These are phyloP conservation scores for Chiloscyllium punctatum DNA, from an alignment of 2,797 vertebrate species.

Conservation along the genomic window DNA sequence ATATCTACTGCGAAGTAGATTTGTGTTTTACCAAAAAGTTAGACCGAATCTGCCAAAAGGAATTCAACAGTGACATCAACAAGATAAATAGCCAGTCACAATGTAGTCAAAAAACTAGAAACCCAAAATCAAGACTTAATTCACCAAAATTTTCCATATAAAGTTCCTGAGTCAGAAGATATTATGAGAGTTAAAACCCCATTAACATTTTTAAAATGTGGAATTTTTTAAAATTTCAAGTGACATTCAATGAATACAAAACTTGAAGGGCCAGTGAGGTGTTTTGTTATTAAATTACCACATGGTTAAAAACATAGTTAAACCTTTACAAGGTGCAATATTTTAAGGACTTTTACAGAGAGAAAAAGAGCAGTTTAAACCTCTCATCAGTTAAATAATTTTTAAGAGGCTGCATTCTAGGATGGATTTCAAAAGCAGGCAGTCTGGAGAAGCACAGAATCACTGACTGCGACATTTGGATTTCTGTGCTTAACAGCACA, in stretches of 20 bases:
- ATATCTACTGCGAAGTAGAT: neutral
- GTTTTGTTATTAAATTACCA: neutral
- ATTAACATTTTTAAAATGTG: neutral
- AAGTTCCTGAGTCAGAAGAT: neutral
- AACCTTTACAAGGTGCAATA: neutral
- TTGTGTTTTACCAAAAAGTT: neutral
- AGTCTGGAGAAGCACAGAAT: neutral
- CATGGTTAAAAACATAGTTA: neutral
- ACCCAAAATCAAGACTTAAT: too few relatives aligned
- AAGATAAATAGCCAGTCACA: neutral
- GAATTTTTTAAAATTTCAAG: neutral
- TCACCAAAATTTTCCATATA: neutral
- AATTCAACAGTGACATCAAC: neutral
- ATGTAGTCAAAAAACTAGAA: neutral
- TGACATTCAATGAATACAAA: neutral
- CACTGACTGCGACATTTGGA: neutral
- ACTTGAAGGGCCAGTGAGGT: neutral
- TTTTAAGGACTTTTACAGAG: neutral
- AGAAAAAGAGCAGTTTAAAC: neutral
- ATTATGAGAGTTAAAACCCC: neutral
- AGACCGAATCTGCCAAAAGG: neutral
- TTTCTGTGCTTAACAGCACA: neutral
- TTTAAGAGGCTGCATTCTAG: neutral
- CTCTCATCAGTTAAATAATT: neutral
- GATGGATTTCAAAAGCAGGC: neutral